Conservation (phyloP, 2,113 vertebrate genomes). For the Myrmophylax atrothorax region DNA sequence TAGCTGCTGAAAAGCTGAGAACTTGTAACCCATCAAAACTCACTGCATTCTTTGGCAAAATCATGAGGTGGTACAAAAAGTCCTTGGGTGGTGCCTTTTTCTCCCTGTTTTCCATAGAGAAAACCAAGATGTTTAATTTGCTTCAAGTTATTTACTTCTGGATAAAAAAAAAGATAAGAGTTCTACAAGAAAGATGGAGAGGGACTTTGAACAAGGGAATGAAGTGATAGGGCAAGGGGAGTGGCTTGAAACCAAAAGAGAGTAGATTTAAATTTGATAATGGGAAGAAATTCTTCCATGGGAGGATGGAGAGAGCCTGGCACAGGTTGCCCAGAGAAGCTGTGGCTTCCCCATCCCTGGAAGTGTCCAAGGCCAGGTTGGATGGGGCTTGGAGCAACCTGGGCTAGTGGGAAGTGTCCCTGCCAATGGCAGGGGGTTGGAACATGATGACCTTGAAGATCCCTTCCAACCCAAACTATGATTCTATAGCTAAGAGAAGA, state of each 20-base stretch:
- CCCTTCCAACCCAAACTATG: not conserved
- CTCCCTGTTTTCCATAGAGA: not conserved
- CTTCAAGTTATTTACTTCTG: not conserved
- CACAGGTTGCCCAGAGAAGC: accelerated
- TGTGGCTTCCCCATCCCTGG: not conserved
- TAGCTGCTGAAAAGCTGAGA: not conserved
- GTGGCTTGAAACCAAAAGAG: not conserved
- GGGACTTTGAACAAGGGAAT: not conserved
- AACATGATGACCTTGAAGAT: not conserved
- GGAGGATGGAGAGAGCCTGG: accelerated
- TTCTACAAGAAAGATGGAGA: not conserved
- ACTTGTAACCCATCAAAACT: not conserved
- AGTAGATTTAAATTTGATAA: not conserved
- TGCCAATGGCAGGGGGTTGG: not conserved
- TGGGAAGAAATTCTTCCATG: not conserved
- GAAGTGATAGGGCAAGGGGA: accelerated
- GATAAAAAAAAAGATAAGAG: not conserved
- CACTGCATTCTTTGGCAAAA: not conserved
- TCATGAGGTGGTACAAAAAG: not conserved
- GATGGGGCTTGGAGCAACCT: accelerated
- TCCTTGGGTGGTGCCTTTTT: not conserved
- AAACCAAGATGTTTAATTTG: not conserved
- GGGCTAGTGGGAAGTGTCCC: not conserved
- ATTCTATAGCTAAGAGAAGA: not conserved
- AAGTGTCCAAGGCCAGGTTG: not conserved